Evolutionary conservation across 2,797 vertebrate species (phyloP).

Genomic region (Melopsittacus undulatus): DNA sequence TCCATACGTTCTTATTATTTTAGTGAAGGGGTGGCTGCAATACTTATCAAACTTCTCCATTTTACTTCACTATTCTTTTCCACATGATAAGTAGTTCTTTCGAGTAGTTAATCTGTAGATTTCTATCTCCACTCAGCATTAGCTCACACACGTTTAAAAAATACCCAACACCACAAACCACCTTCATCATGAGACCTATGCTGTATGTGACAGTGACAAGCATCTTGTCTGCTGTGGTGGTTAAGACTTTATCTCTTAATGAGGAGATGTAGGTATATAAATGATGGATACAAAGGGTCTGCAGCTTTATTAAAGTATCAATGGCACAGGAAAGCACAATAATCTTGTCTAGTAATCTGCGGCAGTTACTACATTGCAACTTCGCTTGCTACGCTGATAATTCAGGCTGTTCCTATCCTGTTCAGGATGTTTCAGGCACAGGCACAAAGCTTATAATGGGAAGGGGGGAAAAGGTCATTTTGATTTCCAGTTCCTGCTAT

Average conservation of each 20-base stretch:
- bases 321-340: not conserved
- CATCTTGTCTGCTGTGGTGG: not conserved
- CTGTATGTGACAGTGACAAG: not conserved
- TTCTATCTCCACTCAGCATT: not conserved
- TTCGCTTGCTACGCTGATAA: not conserved
- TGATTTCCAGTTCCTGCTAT: not conserved
- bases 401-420: not conserved
- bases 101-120: not conserved
- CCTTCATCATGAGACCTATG: not conserved
- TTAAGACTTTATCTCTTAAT: not conserved
- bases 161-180: not conserved
- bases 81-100: not conserved
- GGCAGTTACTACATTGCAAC: not conserved
- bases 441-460: not conserved
- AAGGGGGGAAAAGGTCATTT: rapidly evolving
- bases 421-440: not conserved
- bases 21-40: not conserved
- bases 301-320: not conserved
- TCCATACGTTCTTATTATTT: not conserved
- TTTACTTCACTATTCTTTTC: not conserved
- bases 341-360: not conserved
- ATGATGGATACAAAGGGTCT: not conserved
- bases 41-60: not conserved
- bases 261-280: not conserved
- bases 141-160: not conserved